Evolutionary conservation across 2,888 invertebrate genomes (phyloP).

Genomic region (Caenorhabditis auriculariae): DNA sequence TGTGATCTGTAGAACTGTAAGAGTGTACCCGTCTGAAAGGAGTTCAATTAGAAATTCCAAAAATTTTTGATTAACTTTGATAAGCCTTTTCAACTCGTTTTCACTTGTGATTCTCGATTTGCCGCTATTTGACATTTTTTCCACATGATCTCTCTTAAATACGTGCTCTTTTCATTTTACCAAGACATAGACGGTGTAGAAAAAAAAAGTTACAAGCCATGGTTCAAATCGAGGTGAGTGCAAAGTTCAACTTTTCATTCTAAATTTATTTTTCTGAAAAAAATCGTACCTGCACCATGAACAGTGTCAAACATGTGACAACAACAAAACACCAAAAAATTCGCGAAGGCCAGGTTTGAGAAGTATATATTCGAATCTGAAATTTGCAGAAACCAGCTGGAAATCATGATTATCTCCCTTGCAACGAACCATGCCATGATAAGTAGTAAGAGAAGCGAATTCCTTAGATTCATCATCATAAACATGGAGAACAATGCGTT

Average conservation of each 20-base stretch:
- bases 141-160: no score
- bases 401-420: neutral
- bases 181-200: no score
- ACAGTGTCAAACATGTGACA: slow-evolving; percentile 20
- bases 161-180: no score
- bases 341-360: slow-evolving; percentile 14
- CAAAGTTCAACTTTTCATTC: no score
- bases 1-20: slow-evolving; percentile 30
- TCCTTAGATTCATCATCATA: slow-evolving; percentile 49
- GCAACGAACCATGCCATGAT: slow-evolving; percentile 48
- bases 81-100: neutral
- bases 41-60: neutral
- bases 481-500: slow-evolving; percentile 41
- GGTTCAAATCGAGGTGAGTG: no score
- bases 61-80: neutral
- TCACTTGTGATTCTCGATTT: slow-evolving; percentile 4
- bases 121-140: no score
- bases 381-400: neutral
- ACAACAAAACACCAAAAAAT: slow-evolving; percentile 25
- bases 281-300: slow-evolving; percentile 18
- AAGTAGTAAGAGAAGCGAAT: slow-evolving; percentile 46
- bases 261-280: no score
- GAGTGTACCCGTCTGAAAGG: slow-evolving; percentile 25
- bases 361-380: slow-evolving; percentile 14
- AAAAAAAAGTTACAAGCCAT: no score